These are phyloP conservation scores for Ectemnius lituratus DNA, from an alignment of 2,888 invertebrate genomes.

Conservation along the genomic window DNA sequence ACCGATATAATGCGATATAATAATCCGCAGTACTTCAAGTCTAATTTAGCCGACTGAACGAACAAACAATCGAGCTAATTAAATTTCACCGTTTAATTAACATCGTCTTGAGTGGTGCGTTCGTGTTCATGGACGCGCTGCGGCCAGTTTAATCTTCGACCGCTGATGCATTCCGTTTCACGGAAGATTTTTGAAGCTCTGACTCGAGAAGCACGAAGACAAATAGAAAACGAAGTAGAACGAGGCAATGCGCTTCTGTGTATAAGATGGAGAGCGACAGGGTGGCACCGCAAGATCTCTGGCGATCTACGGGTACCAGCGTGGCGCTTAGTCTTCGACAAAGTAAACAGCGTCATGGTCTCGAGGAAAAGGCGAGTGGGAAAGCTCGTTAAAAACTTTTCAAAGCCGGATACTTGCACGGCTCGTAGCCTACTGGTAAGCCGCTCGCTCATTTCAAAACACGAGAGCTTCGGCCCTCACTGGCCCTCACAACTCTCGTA, in stretches of 20 bases:
- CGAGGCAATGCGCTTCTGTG: constrained; percentile 12
- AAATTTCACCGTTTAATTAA: constrained; percentile 55
- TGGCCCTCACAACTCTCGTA: neutral
- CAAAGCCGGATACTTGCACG: constrained; percentile 57
- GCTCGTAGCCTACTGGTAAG: constrained; percentile 11
- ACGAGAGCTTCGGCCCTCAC: constrained; percentile 15
- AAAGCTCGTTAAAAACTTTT: constrained; percentile 66
- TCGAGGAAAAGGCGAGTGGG: constrained; percentile 56
- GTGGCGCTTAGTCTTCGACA: constrained; percentile 49
- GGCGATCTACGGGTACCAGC: constrained; percentile 60
- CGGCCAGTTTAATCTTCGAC: constrained; percentile 25
- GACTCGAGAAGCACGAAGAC: constrained; percentile 12
- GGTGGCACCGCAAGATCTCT: constrained; percentile 50
- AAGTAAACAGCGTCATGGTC: constrained; percentile 54
- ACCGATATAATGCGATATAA: too few relatives aligned
- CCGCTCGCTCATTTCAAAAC: constrained; percentile 47
- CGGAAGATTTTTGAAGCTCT: constrained; percentile 43
- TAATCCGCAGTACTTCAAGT: too few relatives aligned
- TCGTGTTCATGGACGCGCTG: constrained; percentile 32
- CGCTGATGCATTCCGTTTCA: constrained; percentile 43
- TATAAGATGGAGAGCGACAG: constrained; percentile 56
- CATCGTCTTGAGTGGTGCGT: constrained; percentile 18
- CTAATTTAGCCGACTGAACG: too few relatives aligned
- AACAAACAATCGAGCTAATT: constrained; percentile 12
- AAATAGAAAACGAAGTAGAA: neutral